These are phyloP conservation scores for Vimba vimba DNA, from an alignment of 2,113 vertebrate species.

Conservation along the genomic window DNA sequence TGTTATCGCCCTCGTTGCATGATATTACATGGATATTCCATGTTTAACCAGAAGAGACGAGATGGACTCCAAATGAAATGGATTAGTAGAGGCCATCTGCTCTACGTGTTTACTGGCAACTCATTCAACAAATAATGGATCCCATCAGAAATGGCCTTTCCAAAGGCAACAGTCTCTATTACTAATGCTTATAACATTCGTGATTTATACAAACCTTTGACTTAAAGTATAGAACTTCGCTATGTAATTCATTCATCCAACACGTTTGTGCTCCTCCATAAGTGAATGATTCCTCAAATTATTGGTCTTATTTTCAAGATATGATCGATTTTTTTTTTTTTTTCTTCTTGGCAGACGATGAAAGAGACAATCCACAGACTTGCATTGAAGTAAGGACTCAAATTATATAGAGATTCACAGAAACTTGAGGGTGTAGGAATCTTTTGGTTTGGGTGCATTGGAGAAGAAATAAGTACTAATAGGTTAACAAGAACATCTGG, in stretches of 20 bases:
- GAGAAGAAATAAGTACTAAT: not conserved
- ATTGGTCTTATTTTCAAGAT: not conserved
- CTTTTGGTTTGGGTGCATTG: not conserved
- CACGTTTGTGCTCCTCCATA: not conserved
- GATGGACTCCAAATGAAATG: slow-evolving; percentile 27
- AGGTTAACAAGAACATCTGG: not conserved
- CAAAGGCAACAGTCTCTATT: not conserved
- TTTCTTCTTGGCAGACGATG: not conserved
- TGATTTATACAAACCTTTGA: not conserved
- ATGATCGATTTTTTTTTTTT: not conserved
- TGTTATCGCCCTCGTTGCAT: slow-evolving; percentile 42
- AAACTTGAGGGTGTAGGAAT: too few species aligned
- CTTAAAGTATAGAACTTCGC: not conserved
- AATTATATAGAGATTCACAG: not conserved
- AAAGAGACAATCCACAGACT: not conserved
- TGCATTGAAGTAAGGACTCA: not conserved
- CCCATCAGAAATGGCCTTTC: not conserved
- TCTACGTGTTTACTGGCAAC: slow-evolving; percentile 29
- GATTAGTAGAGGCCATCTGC: slow-evolving; percentile 50
- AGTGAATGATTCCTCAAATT: not conserved
- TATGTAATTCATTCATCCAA: not conserved
- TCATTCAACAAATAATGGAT: not conserved
- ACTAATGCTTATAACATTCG: not conserved
- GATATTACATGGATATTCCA: slow-evolving; percentile 27
- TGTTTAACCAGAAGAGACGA: slow-evolving; percentile 22